phyloP scores from a whole-genome alignment of 2,113 vertebrate genomes.

The Serinus canaria region DNA sequence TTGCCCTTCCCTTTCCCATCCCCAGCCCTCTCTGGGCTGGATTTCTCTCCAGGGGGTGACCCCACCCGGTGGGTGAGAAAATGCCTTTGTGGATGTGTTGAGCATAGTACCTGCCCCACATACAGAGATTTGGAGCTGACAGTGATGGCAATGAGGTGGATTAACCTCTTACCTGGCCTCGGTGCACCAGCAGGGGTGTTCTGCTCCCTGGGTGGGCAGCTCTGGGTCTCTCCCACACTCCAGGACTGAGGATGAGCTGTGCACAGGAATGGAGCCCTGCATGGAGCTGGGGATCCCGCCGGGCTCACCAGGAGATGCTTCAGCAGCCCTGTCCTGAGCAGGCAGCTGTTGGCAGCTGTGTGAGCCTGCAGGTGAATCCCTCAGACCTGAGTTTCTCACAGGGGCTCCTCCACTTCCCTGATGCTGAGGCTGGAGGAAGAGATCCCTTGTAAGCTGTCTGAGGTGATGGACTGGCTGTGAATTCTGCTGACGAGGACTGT shows the following conservation, averaged over 20 bases:
- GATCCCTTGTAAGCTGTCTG: background rate
- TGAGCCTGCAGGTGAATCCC: background rate
- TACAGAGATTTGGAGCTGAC: background rate
- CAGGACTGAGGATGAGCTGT: background rate
- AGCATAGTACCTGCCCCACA: fast-evolving
- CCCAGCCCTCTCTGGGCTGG: background rate
- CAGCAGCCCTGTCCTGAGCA: background rate
- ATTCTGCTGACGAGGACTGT: background rate
- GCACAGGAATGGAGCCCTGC: fast-evolving
- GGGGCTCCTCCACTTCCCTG: background rate
- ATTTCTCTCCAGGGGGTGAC: background rate
- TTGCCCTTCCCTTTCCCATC: background rate
- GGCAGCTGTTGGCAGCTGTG: background rate
- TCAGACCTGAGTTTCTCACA: background rate
- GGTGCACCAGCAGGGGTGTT: background rate
- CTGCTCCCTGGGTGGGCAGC: background rate
- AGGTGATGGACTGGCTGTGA: background rate
- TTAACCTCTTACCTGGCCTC: background rate
- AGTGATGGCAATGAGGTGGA: fast-evolving
- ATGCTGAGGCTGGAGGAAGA: background rate
- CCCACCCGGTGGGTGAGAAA: background rate
- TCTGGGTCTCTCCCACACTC: background rate
- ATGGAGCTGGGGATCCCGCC: fast-evolving
- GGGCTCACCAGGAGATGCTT: background rate
- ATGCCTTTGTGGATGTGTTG: background rate